phyloP scores from a whole-genome alignment of 37 sponge, comb jelly and placozoan species.

The Hormiphora californensis region DNA sequence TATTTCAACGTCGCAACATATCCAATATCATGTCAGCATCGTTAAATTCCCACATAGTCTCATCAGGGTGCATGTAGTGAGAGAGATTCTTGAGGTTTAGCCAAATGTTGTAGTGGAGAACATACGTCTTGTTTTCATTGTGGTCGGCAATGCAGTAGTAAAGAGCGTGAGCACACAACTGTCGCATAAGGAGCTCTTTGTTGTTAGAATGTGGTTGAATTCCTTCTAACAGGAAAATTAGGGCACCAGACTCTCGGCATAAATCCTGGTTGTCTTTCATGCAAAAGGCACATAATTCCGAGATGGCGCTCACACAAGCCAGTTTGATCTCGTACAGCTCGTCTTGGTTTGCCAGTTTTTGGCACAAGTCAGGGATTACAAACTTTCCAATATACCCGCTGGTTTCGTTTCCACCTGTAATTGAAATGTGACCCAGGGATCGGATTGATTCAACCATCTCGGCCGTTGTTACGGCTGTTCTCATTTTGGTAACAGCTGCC shows the following conservation, averaged over 20 bases:
- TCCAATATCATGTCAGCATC: slow-evolving; percentile 47
- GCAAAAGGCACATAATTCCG: slow-evolving; percentile 44
- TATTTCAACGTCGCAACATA: background rate
- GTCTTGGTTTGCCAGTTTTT: background rate
- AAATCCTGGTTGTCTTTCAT: slow-evolving; percentile 53
- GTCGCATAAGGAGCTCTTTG: slow-evolving; percentile 46
- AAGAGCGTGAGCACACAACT: slow-evolving; percentile 45
- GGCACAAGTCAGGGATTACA: slow-evolving; percentile 9
- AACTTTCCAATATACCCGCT: slow-evolving; percentile 42
- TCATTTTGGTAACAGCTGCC: background rate
- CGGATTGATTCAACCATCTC: background rate
- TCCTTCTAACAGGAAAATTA: slow-evolving; percentile 2
- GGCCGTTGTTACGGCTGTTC: background rate
- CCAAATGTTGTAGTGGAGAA: background rate
- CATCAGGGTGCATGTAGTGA: slow-evolving; percentile 38
- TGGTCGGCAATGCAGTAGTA: slow-evolving; percentile 36
- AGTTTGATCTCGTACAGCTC: slow-evolving; percentile 3
- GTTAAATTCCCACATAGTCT: slow-evolving; percentile 53
- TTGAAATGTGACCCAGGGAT: slow-evolving; percentile 28
- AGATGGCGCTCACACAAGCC: background rate
- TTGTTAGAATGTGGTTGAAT: slow-evolving; percentile 2
- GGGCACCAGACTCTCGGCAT: background rate
- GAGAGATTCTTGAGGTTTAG: slow-evolving; percentile 24
- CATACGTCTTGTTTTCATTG: background rate
- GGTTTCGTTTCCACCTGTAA: slow-evolving; percentile 48